phyloP scores from a whole-genome alignment of 2,113 vertebrate species.

The Aix galericulata region DNA sequence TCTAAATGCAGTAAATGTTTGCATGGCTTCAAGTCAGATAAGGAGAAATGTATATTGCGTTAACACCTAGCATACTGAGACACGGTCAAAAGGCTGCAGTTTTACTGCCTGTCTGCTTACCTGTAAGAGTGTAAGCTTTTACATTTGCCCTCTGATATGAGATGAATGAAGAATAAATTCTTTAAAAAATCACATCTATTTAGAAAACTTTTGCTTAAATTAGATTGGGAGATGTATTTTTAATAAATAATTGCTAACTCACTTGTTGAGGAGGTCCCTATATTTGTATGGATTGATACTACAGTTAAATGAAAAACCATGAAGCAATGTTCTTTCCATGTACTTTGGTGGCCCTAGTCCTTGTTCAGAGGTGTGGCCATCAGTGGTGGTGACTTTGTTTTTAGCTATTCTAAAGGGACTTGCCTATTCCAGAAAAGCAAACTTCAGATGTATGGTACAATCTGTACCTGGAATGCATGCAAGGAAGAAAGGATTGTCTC shows the following conservation, averaged over 20 bases:
- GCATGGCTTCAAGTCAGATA: conserved; percentile 17
- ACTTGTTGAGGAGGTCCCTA: neutral
- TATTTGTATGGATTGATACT: neutral
- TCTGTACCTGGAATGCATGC: neutral
- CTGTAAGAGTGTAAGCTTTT: neutral
- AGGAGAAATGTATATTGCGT: neutral
- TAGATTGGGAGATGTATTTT: neutral
- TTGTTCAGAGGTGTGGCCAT: neutral
- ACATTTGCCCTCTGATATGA: neutral
- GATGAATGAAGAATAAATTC: neutral
- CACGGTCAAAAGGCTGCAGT: neutral
- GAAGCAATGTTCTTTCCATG: neutral
- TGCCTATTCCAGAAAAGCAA: neutral
- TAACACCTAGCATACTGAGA: conserved; percentile 17
- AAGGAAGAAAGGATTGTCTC: neutral
- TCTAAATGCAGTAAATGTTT: conserved; percentile 4
- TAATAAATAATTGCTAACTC: neutral
- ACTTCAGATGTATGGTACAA: neutral
- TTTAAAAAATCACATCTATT: neutral
- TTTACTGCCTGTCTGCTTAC: neutral
- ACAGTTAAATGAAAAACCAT: neutral
- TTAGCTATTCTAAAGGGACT: neutral
- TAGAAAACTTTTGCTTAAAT: neutral
- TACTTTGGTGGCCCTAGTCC: neutral
- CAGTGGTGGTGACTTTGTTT: neutral